Conservation (phyloP, 2,888 invertebrate genomes). For the Chloroclysta siterata region DNA sequence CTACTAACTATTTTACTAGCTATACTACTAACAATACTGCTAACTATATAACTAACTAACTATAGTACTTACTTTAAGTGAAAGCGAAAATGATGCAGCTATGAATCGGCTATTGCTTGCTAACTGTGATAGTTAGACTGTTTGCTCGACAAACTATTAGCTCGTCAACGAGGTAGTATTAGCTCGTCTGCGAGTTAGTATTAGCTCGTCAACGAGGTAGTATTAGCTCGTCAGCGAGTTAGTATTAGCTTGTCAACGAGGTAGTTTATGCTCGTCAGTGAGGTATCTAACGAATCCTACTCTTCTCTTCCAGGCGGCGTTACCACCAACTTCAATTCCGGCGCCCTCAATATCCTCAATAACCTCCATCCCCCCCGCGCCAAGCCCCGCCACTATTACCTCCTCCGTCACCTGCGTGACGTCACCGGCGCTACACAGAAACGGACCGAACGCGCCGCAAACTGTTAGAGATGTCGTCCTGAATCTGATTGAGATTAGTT, state of each 20-base stretch:
- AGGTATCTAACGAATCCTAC: not conserved
- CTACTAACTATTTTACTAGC: too few species aligned
- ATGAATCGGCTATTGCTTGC: too few species aligned
- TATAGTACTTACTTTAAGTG: too few species aligned
- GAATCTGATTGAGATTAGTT: constrained; percentile 92
- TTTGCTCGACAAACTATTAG: too few species aligned
- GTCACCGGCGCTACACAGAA: constrained; percentile 55
- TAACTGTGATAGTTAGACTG: too few species aligned
- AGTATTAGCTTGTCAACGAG: not conserved
- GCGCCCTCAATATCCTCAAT: constrained; percentile 40
- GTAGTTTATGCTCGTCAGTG: not conserved
- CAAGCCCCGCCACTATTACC: constrained; percentile 40
- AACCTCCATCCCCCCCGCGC: constrained; percentile 68
- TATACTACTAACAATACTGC: too few species aligned
- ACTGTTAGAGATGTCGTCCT: constrained; percentile 93
- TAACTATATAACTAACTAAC: too few species aligned
- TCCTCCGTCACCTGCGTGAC: constrained; percentile 36
- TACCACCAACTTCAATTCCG: constrained; percentile 17
- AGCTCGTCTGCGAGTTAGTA: too few species aligned
- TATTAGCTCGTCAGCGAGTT: not conserved
- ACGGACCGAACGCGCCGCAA: constrained; percentile 78
- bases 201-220: not conserved
- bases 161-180: too few species aligned
- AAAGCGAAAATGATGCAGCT: too few species aligned
- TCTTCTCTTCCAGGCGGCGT: constrained; percentile 8